Evolutionary conservation across 2,797 vertebrate genomes (phyloP), one percentile per base, ranked within the genome.

Genomic region (Alosa sapidissima): DNA sequence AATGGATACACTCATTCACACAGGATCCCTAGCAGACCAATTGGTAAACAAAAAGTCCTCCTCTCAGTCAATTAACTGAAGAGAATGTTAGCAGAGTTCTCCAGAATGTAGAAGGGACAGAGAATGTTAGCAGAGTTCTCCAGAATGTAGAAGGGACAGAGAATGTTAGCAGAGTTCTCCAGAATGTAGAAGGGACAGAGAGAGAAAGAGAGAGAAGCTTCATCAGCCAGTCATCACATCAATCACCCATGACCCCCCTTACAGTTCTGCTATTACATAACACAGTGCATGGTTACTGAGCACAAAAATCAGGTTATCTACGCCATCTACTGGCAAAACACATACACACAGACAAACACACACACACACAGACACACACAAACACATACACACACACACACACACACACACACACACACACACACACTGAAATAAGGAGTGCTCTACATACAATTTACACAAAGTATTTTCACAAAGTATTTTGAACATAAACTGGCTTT

Each of bases 241-340:
- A 55, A 55, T 55, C 54, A 55, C 6, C 19, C 72, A 78, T 78
- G 72, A 13, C 9, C 72, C 5, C 6, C 47, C 72, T 47, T 45
- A 9, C 36, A 78, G 72, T 45, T 78, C 2, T 19, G 19, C 72
- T 28, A 47, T 78, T 78, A 47, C 41, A 10, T 78, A 78, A 78
- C 72, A 78, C 16, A 78, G 41, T 19, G 19, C 41, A 78, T 47
- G 72, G 36, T 7, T 9, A 28, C 33, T 36, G 41, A 28, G 48
- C 51, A 5, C 3, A 8, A 52, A 52, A 54, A 81, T 28, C 82
- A 72, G 82, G 45, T 83, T 45, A 84, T 86, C 58, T 60, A 11
- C 58, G 78, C 81, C 83, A 86, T 72, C 85, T 88, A 82, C 49
- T 86, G 83, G 85, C 54, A 14, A 85, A 41, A 81, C 7, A 24